Evolutionary conservation across 2,797 vertebrate genomes (phyloP), one percentile per base, ranked within the genome.

Genomic region (Morelia viridis): DNA sequence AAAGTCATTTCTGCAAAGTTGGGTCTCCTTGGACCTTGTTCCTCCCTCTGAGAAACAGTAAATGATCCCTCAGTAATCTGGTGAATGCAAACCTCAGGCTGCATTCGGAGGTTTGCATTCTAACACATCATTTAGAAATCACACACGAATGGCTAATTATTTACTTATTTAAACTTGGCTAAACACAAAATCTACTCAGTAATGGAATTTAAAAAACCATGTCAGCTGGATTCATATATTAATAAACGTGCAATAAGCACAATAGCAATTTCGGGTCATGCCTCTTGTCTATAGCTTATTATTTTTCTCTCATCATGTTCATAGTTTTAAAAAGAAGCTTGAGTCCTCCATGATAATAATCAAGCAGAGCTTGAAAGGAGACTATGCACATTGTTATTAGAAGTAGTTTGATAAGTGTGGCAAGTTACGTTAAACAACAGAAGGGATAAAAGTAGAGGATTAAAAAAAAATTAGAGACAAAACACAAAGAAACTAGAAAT

Each of bases 1-100:
- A 92, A 76, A 76, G 61, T 22, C 90, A 57, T 87, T 10, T 86
- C 46, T 87, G 83, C 58, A 57, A 93, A 28, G 26, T 50, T 64
- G 58, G 58, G 65, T 56, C 68, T 83, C 41, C 46, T 64, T 46
- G 85, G 46, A 57, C 57, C 10, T 53, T 31, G 13, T 86, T 71
- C 64, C 22, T 76, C 5, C 56, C 28, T 31, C 60, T n/a, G 58
- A 26, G 4, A 85, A 85, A 15, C 65, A 61, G 19, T 83, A 88
- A 88, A 56, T 91, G 85, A 88, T 65, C 28, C 50, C 53, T 5
- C 61, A 90, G 15, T 85, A 85, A 89, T 41, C 11, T 87, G 76
- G 56, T 84, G 86, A 71, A 58, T 80, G 89, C 31, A 11, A 68
- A 64, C 12, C 61, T 88, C 0, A 4, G 22, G 62, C 65, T 83